phyloP scores from a whole-genome alignment of 2,797 vertebrate genomes.

The Silurus aristotelis region DNA sequence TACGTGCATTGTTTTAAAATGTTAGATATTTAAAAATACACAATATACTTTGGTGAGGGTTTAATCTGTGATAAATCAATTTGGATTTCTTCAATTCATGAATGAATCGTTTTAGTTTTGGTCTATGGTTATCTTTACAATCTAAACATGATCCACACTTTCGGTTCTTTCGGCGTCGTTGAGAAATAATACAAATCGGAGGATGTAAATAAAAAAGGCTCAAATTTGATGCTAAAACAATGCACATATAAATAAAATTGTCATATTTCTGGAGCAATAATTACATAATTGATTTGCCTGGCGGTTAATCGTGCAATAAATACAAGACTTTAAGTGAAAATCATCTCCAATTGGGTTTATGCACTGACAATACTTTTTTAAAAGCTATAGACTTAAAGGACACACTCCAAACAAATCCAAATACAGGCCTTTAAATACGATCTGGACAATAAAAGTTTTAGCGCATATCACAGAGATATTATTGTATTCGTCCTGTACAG shows the following conservation, averaged over 20 bases:
- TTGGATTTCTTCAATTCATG: not conserved
- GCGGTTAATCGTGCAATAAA: not conserved
- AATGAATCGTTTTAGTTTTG: not conserved
- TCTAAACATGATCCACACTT: not conserved
- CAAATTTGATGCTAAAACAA: not conserved
- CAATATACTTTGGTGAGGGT: not conserved
- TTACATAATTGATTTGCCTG: not conserved
- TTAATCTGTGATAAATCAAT: not conserved
- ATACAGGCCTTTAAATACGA: no score
- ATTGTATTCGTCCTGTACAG: not conserved
- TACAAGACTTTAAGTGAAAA: not conserved
- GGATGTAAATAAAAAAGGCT: no score
- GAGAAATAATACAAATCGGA: not conserved
- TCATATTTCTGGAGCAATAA: not conserved
- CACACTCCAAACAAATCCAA: not conserved
- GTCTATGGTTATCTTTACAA: not conserved
- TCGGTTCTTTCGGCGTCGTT: not conserved
- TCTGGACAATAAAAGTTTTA: not conserved
- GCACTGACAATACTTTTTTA: not conserved
- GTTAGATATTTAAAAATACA: no score
- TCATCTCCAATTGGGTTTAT: not conserved
- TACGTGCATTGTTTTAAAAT: not conserved
- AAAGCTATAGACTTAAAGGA: not conserved
- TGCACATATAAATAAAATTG: not conserved
- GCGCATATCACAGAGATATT: not conserved